Percentiles rank a stretch among this genome's conserved stretches.
These are phyloP conservation scores for Andrena bicolor DNA, from an alignment of 2,888 invertebrate genomes.

Conservation along the genomic window DNA sequence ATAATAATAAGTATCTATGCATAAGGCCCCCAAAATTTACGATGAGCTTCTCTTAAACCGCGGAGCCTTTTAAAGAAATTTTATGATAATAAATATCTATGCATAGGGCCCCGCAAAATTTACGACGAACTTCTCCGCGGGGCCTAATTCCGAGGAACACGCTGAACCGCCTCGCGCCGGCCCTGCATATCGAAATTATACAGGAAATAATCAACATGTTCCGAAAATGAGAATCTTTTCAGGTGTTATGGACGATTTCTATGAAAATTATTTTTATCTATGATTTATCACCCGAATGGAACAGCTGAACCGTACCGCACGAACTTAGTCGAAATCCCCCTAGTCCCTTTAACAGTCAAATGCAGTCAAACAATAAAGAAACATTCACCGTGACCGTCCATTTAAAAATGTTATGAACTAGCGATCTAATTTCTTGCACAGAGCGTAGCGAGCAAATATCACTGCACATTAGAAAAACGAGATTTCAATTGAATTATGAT, in stretches of 20 bases:
- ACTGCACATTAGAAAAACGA: not conserved
- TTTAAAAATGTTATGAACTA: slow-evolving; percentile 35
- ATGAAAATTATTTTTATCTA: not conserved
- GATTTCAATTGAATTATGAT: not conserved
- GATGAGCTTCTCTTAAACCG: no score
- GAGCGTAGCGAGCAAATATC: slow-evolving; percentile 1
- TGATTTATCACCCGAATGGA: not conserved
- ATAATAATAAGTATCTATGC: no score
- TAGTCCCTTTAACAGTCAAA: slow-evolving; percentile 23
- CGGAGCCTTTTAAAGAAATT: no score
- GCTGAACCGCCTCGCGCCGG: no score
- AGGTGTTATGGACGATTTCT: not conserved
- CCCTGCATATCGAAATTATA: not conserved
- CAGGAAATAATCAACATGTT: no score
- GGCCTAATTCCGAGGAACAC: no score
- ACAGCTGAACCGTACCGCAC: not conserved
- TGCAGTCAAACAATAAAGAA: slow-evolving; percentile 4
- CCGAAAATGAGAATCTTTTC: not conserved
- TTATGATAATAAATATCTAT: no score
- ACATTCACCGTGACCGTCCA: slow-evolving; percentile 16
- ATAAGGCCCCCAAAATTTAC: no score
- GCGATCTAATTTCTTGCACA: not conserved
- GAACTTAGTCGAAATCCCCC: slow-evolving; percentile 12
- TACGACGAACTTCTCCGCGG: no score
- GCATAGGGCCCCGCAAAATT: no score